Evolutionary conservation across 2,888 invertebrate genomes (phyloP).

Genomic region (Clunio marinus): DNA sequence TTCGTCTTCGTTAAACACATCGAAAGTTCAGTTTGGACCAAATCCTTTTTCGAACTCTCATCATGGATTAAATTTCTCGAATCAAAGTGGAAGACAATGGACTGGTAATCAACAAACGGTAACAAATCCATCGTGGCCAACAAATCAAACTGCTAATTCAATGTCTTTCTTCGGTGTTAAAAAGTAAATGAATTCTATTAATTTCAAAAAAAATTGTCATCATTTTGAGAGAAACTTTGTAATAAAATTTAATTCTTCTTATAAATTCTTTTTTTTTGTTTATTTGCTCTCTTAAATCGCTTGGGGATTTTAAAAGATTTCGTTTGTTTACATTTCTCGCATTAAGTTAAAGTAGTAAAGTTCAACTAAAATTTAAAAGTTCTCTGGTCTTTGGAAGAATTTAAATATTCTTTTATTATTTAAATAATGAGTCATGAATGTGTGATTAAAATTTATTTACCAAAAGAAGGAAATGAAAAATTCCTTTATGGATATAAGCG

Average conservation of each 20-base stretch:
- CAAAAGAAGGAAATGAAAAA: not conserved
- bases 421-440: not conserved
- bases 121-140: too few relatives aligned
- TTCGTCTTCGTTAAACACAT: not conserved
- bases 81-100: not conserved
- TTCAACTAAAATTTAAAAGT: not conserved
- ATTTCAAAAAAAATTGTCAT: too few relatives aligned
- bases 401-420: too few relatives aligned
- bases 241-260: not conserved
- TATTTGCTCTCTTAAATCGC: too few relatives aligned
- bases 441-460: not conserved
- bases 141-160: not conserved
- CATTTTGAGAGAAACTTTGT: not conserved
- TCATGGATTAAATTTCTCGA: not conserved
- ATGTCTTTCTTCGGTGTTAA: too few relatives aligned
- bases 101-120: not conserved
- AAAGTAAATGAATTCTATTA: too few relatives aligned
- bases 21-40: conserved; percentile 24
- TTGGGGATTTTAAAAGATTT: not conserved
- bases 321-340: not conserved
- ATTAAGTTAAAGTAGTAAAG: too few relatives aligned
- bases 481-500: not conserved
- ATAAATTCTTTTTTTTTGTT: not conserved
- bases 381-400: too few relatives aligned
- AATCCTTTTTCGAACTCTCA: conserved; percentile 23